These are phyloP conservation scores for Torymus texanus DNA, from an alignment of 2,888 invertebrate genomes.

Conservation along the genomic window DNA sequence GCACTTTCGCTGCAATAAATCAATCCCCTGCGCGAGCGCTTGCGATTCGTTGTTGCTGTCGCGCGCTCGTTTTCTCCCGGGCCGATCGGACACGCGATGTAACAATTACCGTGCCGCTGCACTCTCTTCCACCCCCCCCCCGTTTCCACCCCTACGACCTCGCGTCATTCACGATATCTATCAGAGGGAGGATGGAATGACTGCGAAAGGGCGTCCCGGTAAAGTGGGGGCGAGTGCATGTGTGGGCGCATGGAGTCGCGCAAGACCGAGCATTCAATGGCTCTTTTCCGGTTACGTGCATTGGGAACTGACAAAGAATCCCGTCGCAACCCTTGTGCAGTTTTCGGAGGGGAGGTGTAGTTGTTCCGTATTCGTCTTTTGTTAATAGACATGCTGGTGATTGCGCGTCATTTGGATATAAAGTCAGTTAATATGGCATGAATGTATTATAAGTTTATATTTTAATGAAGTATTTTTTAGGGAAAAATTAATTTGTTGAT, in stretches of 20 bases:
- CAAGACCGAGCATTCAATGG: not conserved
- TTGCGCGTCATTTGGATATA: no score
- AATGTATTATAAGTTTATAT: no score
- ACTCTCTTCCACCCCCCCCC: constrained; percentile 9
- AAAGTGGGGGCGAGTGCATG: not conserved
- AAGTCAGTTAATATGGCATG: no score
- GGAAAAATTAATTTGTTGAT: no score
- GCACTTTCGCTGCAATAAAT: constrained; percentile 65
- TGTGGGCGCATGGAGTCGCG: not conserved
- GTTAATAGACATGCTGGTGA: no score
- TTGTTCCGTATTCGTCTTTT: no score
- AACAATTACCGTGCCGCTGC: constrained; percentile 66
- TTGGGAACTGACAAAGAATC: not conserved
- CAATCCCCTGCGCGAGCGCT: constrained; percentile 62
- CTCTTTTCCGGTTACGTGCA: constrained; percentile 1
- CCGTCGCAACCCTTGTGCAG: no score
- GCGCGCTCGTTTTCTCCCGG: constrained; percentile 56
- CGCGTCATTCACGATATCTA: constrained; percentile 66
- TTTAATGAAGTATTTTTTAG: no score
- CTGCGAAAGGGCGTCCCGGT: no score
- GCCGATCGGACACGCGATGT: constrained; percentile 70
- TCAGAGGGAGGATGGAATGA: constrained; percentile 14
- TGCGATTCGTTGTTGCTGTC: constrained; percentile 38
- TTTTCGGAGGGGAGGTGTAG: no score
- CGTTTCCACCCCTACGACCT: no score